These are phyloP conservation scores for Esox niger DNA, from an alignment of 2,113 vertebrate species.

Conservation along the genomic window DNA sequence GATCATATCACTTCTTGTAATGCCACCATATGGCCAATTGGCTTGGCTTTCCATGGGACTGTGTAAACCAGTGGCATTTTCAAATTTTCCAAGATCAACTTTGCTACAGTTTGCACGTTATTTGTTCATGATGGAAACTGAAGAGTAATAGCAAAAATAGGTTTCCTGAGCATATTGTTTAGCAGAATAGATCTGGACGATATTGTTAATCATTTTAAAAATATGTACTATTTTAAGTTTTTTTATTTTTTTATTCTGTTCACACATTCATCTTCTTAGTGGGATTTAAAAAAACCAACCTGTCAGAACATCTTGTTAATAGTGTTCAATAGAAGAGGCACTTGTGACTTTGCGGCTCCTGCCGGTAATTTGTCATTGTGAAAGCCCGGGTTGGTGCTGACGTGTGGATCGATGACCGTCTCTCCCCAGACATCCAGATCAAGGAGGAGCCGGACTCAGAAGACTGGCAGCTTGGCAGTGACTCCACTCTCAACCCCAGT, in stretches of 20 bases:
- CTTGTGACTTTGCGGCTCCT: neutral
- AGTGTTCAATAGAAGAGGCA: neutral
- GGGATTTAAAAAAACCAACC: neutral
- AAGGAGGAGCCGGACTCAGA: slow-evolving; percentile 97
- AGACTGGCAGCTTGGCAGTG: slow-evolving; percentile 94
- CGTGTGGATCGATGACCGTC: slow-evolving; percentile 24
- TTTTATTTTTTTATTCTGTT: neutral
- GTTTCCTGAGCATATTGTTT: no score
- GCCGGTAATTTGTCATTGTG: slow-evolving; percentile 21
- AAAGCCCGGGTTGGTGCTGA: slow-evolving; percentile 19
- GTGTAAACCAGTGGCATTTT: no score
- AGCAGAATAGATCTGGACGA: no score
- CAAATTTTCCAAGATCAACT: no score
- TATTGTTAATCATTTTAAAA: no score
- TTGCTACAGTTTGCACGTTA: no score
- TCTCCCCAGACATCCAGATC: slow-evolving; percentile 88
- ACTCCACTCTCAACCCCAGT: slow-evolving; percentile 94
- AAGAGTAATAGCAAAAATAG: no score
- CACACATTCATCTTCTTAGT: neutral
- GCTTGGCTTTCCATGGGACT: no score
- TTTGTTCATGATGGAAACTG: no score
- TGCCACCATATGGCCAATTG: no score
- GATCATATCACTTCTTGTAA: no score
- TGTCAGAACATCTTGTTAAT: neutral
- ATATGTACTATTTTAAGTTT: no score